phyloP scores from a whole-genome alignment of 2,888 invertebrate species.

The Neoaliturus tenellus region DNA sequence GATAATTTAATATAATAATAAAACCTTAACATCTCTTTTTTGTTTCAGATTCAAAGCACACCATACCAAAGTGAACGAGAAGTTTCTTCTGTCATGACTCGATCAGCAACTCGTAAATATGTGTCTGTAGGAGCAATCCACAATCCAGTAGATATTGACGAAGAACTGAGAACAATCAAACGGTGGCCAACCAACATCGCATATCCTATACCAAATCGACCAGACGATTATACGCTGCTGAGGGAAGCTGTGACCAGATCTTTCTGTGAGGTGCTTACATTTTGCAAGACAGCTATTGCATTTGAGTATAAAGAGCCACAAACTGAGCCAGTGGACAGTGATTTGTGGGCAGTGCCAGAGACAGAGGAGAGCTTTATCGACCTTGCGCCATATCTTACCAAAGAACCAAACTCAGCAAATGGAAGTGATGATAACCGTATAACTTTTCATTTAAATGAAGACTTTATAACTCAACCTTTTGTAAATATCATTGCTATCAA shows the following conservation, averaged over 20 bases:
- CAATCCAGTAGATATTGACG: neutral
- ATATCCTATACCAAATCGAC: neutral
- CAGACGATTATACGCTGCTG: neutral
- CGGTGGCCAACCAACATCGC: neutral
- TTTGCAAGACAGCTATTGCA: neutral
- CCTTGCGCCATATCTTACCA: neutral
- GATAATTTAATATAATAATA: too few species aligned
- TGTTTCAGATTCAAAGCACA: neutral
- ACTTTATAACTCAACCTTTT: neutral
- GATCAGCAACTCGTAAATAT: constrained; percentile 20
- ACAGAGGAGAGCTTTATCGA: neutral
- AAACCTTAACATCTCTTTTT: neutral
- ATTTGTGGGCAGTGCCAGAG: neutral
- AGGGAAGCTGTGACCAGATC: neutral
- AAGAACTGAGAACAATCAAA: neutral
- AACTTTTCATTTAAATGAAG: constrained; percentile 1
- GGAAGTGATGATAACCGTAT: neutral
- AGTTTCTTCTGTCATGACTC: constrained; percentile 17
- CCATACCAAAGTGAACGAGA: neutral
- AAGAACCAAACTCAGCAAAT: neutral
- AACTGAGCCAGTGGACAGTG: neutral
- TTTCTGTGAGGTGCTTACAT: neutral
- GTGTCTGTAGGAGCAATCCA: constrained; percentile 20
- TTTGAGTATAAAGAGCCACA: neutral
- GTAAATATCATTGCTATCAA: neutral